Evolutionary conservation across 2,888 invertebrate species (phyloP), one percentile per base, ranked within the genome.

Genomic region (Bellardia pandia): DNA sequence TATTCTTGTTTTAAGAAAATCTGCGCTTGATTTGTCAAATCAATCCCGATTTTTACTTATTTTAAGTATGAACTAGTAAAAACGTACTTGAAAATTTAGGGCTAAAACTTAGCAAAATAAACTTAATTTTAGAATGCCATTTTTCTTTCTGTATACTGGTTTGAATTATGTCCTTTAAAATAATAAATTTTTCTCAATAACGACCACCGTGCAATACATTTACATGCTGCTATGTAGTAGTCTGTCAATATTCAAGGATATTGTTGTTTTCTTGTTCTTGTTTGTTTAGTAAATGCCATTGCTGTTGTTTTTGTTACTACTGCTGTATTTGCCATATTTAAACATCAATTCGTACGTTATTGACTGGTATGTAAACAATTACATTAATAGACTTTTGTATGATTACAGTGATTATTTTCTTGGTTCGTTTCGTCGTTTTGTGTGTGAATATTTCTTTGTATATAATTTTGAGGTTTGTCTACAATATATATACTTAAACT

Each of bases 301-400:
- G 42, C 13, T 45, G 48, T 62, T 33, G 2, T 64, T 68, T 64
- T 66, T 69, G 51, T 53, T 64, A 48, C 7, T 72, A 40, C 30
- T 58, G n/a, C 64, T 75, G 53, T 42, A 42, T 13, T 68, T 81
- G 56, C 51, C 45, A 23, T 72, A 33, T 71, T 71, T 78, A 45
- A 78, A 71, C 74, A 82, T 45, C 62, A 74, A 74, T 69, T 76
- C 60, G 45, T 58, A 37, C 51, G 79, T 79, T 79, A 86, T 83
- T 83, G 83, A 83, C 79, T 79, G 72, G 45, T 76, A 68, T 77
- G 60, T 68, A 84, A 86, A 85, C 74, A 87, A 77, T 85, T 84
- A 81, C 68, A 68, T 68, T 74, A 85, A 81, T 81, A 64, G 84
- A 62, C 84, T 77, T 84, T 85, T 84, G 80, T 81, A 72, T 77